These are phyloP conservation scores for Saguinus midas DNA, from an alignment of 2,113 vertebrate genomes.

Conservation along the genomic window DNA sequence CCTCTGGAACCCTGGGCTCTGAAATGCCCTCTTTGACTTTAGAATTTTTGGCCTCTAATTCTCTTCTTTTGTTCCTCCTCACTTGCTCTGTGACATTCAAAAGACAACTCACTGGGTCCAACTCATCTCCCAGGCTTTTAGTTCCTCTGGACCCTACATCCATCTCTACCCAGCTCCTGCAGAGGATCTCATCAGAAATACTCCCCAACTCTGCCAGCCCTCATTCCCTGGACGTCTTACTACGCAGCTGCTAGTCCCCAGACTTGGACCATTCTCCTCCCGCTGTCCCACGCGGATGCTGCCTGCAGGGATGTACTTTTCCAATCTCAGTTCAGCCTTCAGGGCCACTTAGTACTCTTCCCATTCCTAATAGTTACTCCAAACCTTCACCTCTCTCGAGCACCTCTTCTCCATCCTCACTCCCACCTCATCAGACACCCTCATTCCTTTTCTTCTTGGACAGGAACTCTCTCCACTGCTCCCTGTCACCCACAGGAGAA, in stretches of 20 bases:
- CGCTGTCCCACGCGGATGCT: fast-evolving
- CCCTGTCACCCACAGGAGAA: background rate
- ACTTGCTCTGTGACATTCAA: background rate
- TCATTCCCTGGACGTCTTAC: background rate
- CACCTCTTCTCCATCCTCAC: background rate
- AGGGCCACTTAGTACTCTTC: background rate
- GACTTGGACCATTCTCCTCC: background rate
- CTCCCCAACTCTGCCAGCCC: background rate
- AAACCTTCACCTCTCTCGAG: background rate
- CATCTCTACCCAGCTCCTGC: background rate
- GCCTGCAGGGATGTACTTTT: background rate
- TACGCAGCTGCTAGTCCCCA: background rate
- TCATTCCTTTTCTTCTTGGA: background rate
- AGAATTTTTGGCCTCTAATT: background rate
- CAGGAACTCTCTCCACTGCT: background rate
- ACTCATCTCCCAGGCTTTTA: background rate
- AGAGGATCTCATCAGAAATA: background rate
- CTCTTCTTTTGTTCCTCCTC: background rate
- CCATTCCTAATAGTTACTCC: background rate
- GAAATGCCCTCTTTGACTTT: background rate
- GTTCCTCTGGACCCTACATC: background rate
- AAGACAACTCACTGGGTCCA: background rate
- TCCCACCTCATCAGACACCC: background rate
- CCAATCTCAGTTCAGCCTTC: background rate
- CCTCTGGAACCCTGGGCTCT: background rate